These are phyloP conservation scores for Drosophila pseudoananassae DNA, from an alignment of 1,140 invertebrate genomes.

Conservation along the genomic window DNA sequence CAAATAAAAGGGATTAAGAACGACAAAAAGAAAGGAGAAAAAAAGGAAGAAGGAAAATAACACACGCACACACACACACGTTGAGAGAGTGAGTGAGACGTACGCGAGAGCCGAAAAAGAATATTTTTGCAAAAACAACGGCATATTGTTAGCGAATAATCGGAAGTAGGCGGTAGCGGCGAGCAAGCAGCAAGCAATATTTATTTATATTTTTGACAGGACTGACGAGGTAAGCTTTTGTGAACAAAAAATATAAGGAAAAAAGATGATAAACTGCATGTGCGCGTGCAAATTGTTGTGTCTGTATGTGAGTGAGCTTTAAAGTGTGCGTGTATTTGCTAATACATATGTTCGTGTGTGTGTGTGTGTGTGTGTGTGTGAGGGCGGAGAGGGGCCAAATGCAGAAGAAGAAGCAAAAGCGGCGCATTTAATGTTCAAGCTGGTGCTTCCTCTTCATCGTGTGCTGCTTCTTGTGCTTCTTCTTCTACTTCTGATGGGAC, in stretches of 20 bases:
- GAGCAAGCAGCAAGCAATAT: neutral
- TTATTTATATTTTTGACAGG: constrained; percentile 6
- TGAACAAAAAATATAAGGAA: neutral
- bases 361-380: neutral
- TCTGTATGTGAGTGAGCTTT: neutral
- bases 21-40: neutral
- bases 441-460: neutral
- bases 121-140: neutral
- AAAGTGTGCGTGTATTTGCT: neutral
- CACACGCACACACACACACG: neutral
- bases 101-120: neutral
- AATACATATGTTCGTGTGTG: neutral
- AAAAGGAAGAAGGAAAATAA: neutral
- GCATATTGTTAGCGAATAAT: constrained; percentile 1
- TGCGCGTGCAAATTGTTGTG: neutral
- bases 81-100: neutral
- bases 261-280: neutral
- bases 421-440: constrained; percentile 7
- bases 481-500: neutral
- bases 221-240: constrained; percentile 3
- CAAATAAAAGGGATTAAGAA: neutral
- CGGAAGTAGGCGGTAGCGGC: neutral
- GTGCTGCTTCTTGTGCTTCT: neutral
- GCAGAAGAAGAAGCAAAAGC: constrained; percentile 1
- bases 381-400: neutral